Evolutionary conservation across 53 echinoderm and acorn worm genomes (phyloP).

Genomic region (Apostichopus leukothele): DNA sequence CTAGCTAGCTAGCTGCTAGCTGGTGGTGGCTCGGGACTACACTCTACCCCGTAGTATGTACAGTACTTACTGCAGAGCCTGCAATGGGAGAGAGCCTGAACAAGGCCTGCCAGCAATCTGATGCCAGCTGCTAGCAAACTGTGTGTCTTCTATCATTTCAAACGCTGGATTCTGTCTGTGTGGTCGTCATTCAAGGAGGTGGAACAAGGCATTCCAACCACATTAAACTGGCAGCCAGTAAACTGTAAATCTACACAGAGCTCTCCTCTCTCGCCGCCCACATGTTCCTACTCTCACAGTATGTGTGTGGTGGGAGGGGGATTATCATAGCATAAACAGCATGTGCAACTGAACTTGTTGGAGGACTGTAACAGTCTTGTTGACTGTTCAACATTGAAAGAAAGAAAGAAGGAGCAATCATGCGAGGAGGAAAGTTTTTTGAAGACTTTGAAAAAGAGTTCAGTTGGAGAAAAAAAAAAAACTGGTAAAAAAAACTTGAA

Average conservation of each 20-base stretch:
- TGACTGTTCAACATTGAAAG: too few species aligned
- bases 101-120: background rate
- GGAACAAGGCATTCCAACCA: slow-evolving; percentile 43
- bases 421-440: too few species aligned
- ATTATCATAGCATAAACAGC: slow-evolving; percentile 15
- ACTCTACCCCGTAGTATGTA: too few species aligned
- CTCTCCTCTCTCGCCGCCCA: background rate
- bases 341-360: too few species aligned
- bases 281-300: slow-evolving; percentile 32
- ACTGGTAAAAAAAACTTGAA: too few species aligned
- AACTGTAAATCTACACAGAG: background rate
- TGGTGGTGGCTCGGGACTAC: too few species aligned
- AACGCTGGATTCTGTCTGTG: slow-evolving; percentile 28
- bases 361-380: too few species aligned
- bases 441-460: too few species aligned
- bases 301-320: slow-evolving; percentile 37
- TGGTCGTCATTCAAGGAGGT: slow-evolving; percentile 31
- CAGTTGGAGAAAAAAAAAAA: too few species aligned
- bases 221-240: slow-evolving; percentile 26
- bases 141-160: background rate
- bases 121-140: slow-evolving; percentile 28
- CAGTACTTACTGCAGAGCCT: slow-evolving; percentile 4
- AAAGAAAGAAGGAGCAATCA: too few species aligned
- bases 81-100: background rate
- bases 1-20: background rate